Conservation (phyloP, 1,140 invertebrate species). For the Armadillidium nasatum region DNA sequence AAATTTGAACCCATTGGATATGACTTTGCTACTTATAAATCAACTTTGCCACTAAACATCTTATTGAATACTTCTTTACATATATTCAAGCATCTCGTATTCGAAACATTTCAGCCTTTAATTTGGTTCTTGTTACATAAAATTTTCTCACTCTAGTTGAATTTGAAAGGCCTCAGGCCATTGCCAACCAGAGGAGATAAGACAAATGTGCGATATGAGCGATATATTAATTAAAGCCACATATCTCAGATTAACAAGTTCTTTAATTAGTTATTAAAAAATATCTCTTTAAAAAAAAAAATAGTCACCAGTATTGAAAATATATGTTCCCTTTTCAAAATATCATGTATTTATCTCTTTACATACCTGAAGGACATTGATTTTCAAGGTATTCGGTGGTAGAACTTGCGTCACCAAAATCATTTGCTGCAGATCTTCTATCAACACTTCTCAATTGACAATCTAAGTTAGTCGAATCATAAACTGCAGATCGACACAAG, state of each 20-base stretch:
- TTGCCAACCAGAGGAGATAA: too few relatives aligned
- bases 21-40: neutral
- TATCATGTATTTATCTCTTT: neutral
- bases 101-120: neutral
- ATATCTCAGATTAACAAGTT: neutral
- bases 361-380: constrained; percentile 51
- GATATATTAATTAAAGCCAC: neutral
- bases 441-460: constrained; percentile 52
- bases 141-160: too few relatives aligned
- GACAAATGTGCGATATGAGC: too few relatives aligned
- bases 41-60: neutral
- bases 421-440: constrained; percentile 49
- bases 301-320: neutral
- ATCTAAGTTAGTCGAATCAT: constrained; percentile 51
- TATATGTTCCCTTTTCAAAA: neutral
- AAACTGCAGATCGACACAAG: constrained; percentile 52
- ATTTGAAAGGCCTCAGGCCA: too few relatives aligned
- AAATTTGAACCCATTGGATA: neutral
- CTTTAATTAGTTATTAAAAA: neutral
- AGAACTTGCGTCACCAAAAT: constrained; percentile 49
- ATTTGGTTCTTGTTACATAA: too few relatives aligned
- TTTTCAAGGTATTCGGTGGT: constrained; percentile 55
- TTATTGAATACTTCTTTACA: neutral
- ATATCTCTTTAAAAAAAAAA: neutral
- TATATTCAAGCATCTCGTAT: neutral